phyloP scores from a whole-genome alignment of 2,113 vertebrate species.

The Vanacampus margaritifer region DNA sequence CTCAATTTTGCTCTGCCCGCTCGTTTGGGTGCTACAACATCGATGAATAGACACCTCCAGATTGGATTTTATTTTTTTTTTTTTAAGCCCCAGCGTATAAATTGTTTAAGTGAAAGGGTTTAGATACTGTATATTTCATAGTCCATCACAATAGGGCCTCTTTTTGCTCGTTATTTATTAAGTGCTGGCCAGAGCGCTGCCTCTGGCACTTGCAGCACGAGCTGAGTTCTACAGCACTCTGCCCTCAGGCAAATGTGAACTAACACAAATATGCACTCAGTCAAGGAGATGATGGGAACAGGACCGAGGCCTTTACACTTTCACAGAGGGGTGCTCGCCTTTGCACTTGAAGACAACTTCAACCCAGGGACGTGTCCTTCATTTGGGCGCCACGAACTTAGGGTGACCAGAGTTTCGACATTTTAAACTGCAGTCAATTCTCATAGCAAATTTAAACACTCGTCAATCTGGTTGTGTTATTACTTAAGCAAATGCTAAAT shows the following conservation, averaged over 20 bases:
- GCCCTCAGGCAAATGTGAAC: slow-evolving; percentile 46
- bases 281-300: slow-evolving; percentile 38
- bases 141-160: slow-evolving; percentile 48
- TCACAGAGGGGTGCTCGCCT: background rate
- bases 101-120: slow-evolving; percentile 9
- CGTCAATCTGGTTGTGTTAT: no score
- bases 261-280: slow-evolving; percentile 43
- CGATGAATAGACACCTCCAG: background rate
- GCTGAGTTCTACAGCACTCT: slow-evolving; percentile 30
- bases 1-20: background rate
- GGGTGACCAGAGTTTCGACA: no score
- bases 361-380: background rate
- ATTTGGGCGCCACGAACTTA: background rate
- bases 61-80: background rate
- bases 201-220: slow-evolving; percentile 29
- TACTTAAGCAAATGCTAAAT: no score
- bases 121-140: slow-evolving; percentile 32
- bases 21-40: background rate
- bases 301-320: slow-evolving; percentile 27
- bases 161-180: slow-evolving; percentile 51
- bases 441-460: no score
- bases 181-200: slow-evolving; percentile 30
- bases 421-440: no score
- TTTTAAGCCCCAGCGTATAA: slow-evolving; percentile 15
- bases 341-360: slow-evolving; percentile 5